Evolutionary conservation across 2,113 vertebrate genomes (phyloP).

Genomic region (Aphelocoma coerulescens): DNA sequence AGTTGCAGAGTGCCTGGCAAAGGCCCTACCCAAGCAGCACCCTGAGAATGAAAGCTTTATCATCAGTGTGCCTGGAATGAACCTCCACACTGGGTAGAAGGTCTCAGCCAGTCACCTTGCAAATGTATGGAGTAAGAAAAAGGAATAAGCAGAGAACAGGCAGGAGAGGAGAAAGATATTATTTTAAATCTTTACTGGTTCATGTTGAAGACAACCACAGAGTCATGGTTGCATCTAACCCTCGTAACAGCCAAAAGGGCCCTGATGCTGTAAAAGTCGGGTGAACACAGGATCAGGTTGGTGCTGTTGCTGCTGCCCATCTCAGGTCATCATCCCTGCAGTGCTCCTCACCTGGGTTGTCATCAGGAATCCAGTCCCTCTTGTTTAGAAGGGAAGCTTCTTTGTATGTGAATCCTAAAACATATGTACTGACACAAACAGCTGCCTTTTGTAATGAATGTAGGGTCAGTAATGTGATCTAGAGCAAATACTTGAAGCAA

Average conservation of each 20-base stretch:
- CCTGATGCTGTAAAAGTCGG: neutral
- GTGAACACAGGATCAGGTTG: neutral
- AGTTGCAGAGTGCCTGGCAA: neutral
- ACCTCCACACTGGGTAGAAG: neutral
- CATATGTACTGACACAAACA: neutral
- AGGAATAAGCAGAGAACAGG: neutral
- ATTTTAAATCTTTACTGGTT: neutral
- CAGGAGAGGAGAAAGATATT: neutral
- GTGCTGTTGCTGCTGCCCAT: neutral
- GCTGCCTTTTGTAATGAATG: conserved; percentile 7
- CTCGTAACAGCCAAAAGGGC: neutral
- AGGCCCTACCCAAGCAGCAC: neutral
- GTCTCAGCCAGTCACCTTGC: neutral
- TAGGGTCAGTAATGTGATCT: neutral
- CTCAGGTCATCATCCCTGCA: neutral
- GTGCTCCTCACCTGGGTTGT: neutral
- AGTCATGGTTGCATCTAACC: neutral
- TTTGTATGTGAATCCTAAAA: conserved; percentile 19
- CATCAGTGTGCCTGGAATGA: neutral
- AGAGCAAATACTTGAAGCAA: neutral
- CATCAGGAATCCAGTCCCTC: neutral
- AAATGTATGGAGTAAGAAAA: neutral
- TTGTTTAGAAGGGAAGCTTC: conserved; percentile 3
- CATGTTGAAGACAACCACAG: neutral
- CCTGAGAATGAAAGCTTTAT: neutral